Conservation (phyloP, 2,888 invertebrate species). For the Criorhina ranunculi region DNA sequence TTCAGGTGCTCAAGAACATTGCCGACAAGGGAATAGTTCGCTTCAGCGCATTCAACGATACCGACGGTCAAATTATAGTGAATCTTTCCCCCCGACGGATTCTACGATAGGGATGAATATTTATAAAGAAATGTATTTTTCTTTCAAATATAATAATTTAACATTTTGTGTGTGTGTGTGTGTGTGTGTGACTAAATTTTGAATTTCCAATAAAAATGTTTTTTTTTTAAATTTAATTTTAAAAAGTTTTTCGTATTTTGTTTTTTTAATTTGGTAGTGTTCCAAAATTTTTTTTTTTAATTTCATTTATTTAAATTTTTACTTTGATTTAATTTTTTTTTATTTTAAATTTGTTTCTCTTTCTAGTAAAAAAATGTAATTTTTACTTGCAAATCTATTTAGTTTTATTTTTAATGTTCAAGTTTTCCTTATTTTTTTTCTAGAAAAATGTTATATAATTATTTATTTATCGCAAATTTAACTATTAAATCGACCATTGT, state of each 20-base stretch:
- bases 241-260: neutral
- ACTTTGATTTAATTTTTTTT: conserved; percentile 17
- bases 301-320: conserved; percentile 12
- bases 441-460: conserved; percentile 51
- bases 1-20: too few relatives aligned
- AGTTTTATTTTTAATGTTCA: conserved; percentile 23
- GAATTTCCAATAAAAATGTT: conserved; percentile 51
- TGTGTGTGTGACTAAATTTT: conserved; percentile 41
- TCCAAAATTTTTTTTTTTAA: conserved; percentile 38
- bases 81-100: too few relatives aligned
- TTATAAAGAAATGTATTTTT: neutral
- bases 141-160: conserved; percentile 4
- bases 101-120: too few relatives aligned
- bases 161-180: conserved; percentile 1
- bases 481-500: conserved; percentile 57
- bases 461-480: conserved; percentile 50
- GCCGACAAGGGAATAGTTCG: too few relatives aligned
- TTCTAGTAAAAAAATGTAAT: conserved; percentile 58
- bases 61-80: too few relatives aligned
- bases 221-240: too few relatives aligned
- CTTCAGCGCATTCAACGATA: too few relatives aligned
- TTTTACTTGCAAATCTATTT: conserved; percentile 59
- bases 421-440: conserved; percentile 50
- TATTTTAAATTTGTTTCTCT: too few relatives aligned
- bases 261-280: conserved; percentile 29